Base-by-base conservation (phyloP, 2,797 vertebrate genomes). In the Manis crassicaudata region DNA sequence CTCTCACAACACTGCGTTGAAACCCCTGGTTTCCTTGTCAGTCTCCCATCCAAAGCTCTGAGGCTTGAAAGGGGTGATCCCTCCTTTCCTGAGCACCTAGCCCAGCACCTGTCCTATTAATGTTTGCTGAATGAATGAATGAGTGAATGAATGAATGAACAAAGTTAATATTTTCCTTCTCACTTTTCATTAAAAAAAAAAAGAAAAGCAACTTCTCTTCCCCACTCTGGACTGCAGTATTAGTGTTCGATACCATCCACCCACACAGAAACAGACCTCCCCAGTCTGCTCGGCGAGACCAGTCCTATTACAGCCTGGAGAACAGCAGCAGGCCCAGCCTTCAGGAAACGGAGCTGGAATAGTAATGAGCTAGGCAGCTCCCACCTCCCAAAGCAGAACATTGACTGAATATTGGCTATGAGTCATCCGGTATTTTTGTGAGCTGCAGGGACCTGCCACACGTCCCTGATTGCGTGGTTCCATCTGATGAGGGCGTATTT, bases 241-340 rank as follows among this genome's bases (percentile, higher is more conserved):
- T 68, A 76, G 83, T 96, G 94, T 95, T 77, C 37, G 1, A 56
- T 50, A n/a, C 65, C 37, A 17, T 75, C 95, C 87, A 29, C 96
- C 96, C 94, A 88, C 97, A 82, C 56, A 37, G 95, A 96, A 83
- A 50, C 94, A 93, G 90, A 83, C 77, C 18, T 90, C 94, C 10
- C 73, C 32, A 20, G 88, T 91, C 88, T 68, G 90, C 92, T 96
- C 94, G 56, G 2, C 70, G 96, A 96, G 96, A 70, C 96, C 95
- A 96, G 95, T 79, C 92, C 96, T 92, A 89, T 93, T 60, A 75
- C 96, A 97, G 96, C 94, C 97, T 97, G 97, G 90, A 96, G 97
- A 96, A 92, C 96, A 97, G 97, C 94, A 96, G 86, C 89, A 70
- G 94, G 96, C 89, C 96, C 96, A 46, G 96, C 87, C 95, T 97